These are phyloP conservation scores for Bucorvus abyssinicus DNA, from an alignment of 2,797 vertebrate species.

Conservation along the genomic window DNA sequence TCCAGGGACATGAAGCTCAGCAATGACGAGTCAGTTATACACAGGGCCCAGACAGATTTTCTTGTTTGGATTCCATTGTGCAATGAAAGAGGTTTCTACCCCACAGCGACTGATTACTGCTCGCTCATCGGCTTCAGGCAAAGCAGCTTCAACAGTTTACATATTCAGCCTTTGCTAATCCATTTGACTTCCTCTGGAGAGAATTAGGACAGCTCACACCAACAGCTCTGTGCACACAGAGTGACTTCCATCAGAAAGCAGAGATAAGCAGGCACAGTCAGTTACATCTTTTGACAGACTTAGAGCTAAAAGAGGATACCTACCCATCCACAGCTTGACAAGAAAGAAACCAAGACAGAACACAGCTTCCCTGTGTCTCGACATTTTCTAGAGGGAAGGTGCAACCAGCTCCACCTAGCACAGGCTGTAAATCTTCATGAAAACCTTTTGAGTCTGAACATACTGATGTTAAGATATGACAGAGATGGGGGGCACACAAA, in stretches of 20 bases:
- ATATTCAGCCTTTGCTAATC: background rate
- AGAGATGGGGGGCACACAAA: background rate
- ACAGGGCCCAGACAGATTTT: background rate
- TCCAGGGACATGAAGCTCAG: conserved; percentile 1
- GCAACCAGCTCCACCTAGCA: background rate
- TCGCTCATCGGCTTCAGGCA: conserved; percentile 7
- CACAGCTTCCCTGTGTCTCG: background rate
- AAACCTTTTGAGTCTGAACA: background rate
- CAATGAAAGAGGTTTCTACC: background rate
- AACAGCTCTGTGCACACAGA: background rate
- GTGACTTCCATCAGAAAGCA: background rate
- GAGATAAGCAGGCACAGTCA: background rate
- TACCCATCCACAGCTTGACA: background rate
- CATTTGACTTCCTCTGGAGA: background rate
- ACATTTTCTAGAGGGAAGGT: background rate
- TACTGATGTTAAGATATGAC: background rate
- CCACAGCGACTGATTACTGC: background rate
- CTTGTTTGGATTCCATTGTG: background rate
- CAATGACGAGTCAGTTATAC: background rate
- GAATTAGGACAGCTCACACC: background rate
- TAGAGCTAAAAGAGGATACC: background rate
- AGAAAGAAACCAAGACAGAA: background rate
- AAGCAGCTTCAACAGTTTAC: conserved; percentile 17
- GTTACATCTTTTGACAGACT: background rate
- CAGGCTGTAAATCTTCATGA: background rate